Conservation (phyloP, 2,888 invertebrate species). For the Panorpa germanica region DNA sequence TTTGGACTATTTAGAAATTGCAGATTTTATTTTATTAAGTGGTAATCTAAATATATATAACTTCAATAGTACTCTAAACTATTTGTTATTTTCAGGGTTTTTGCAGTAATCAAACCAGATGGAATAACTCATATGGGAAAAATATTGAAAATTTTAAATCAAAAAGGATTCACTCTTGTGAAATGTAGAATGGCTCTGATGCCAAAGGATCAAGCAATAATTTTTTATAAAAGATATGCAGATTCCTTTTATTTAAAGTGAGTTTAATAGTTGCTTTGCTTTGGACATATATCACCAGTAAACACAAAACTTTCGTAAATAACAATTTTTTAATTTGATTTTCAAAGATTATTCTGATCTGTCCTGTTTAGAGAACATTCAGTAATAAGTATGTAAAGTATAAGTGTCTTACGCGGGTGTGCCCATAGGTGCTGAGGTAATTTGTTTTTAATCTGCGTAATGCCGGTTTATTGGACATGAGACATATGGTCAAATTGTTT, state of each 20-base stretch:
- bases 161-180: conserved; percentile 37
- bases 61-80: conserved; percentile 4
- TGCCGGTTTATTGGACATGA: too few relatives aligned
- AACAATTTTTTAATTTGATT: conserved; percentile 1
- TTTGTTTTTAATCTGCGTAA: too few relatives aligned
- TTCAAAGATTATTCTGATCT: conserved; percentile 3
- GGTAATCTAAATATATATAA: conserved; percentile 9
- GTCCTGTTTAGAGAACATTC: too few relatives aligned
- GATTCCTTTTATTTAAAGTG: conserved; percentile 41
- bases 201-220: conserved; percentile 38
- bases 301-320: conserved; percentile 5
- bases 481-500: too few relatives aligned
- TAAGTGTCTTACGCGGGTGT: too few relatives aligned
- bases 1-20: conserved; percentile 7
- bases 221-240: conserved; percentile 36
- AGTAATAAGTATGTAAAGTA: too few relatives aligned
- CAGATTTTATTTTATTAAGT: conserved; percentile 7
- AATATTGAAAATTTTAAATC: conserved; percentile 46
- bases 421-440: too few relatives aligned
- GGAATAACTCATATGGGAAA: conserved; percentile 49
- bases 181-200: conserved; percentile 56
- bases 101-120: conserved; percentile 60
- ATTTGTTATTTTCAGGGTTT: conserved; percentile 34
- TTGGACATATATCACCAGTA: conserved; percentile 8
- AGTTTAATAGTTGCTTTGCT: conserved; percentile 18